These are phyloP conservation scores for Thripadectes ignobilis DNA, from an alignment of 2,797 vertebrate species.

Conservation along the genomic window DNA sequence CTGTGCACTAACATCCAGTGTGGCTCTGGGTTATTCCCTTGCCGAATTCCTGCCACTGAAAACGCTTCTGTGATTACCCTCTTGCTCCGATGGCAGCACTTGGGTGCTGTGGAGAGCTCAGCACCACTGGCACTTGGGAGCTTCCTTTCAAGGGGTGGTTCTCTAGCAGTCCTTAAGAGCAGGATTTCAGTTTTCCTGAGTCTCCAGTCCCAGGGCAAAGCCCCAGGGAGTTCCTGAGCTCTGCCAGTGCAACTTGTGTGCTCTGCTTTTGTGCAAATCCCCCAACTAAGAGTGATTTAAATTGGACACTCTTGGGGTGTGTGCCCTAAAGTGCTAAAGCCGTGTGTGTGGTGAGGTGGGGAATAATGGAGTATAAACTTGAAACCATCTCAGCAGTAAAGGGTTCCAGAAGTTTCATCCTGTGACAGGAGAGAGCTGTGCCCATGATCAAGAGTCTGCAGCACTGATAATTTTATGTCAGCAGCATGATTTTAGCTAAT, in stretches of 20 bases:
- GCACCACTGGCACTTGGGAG: no score
- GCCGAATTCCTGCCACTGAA: no score
- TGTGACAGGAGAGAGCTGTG: neutral
- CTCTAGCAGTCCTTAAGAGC: no score
- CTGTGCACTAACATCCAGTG: no score
- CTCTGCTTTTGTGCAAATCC: neutral
- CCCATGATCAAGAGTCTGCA: neutral
- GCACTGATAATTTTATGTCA: neutral
- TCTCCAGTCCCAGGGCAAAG: neutral
- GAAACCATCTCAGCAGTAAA: neutral
- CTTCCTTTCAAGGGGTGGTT: no score
- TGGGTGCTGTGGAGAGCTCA: no score
- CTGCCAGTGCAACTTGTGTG: fast-evolving
- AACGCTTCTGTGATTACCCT: no score
- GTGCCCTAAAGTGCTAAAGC: neutral
- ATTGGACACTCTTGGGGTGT: fast-evolving
- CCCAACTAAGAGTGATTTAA: fast-evolving
- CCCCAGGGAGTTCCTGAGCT: no score
- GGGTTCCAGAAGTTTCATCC: neutral
- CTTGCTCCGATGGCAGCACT: no score
- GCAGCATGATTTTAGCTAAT: neutral
- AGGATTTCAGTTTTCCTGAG: fast-evolving
- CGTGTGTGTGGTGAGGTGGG: fast-evolving
- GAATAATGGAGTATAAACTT: fast-evolving
- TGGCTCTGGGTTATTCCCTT: no score